Conservation (phyloP, 2,797 vertebrate genomes). For the Sebastes nivosus region DNA sequence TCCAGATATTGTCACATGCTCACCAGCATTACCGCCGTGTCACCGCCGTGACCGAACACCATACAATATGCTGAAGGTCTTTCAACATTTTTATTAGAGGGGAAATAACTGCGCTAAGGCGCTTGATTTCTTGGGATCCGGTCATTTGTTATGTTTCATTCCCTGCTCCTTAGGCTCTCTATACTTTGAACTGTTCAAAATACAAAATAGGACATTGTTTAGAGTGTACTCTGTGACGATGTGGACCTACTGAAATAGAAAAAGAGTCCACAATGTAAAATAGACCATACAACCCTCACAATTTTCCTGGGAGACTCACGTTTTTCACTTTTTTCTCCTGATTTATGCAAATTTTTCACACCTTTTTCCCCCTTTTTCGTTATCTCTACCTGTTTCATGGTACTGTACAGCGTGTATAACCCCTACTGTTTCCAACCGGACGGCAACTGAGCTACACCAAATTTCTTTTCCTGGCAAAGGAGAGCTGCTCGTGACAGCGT, state of each 20-base stretch:
- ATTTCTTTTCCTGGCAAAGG: no score
- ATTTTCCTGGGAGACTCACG: no score
- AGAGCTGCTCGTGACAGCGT: no score
- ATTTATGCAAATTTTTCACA: neutral
- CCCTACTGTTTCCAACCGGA: no score
- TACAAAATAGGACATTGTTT: neutral
- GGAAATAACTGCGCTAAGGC: neutral
- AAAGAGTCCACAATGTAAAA: neutral
- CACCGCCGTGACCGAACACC: conserved; percentile 46
- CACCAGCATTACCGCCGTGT: conserved; percentile 26
- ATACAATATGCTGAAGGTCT: conserved; percentile 15
- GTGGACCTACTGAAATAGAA: neutral
- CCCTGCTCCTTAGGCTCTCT: neutral
- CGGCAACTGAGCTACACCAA: no score
- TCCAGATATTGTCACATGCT: conserved; percentile 67
- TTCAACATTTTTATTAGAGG: neutral
- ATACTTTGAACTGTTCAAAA: neutral
- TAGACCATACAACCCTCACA: neutral
- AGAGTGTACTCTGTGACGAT: neutral
- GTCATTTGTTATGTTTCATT: neutral
- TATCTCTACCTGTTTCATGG: no score
- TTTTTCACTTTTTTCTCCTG: no score
- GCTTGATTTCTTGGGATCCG: neutral
- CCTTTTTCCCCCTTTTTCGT: rapidly evolving
- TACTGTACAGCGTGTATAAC: no score